These are phyloP conservation scores for Intellagama lesueurii DNA, from an alignment of 2,797 vertebrate genomes.

Conservation along the genomic window DNA sequence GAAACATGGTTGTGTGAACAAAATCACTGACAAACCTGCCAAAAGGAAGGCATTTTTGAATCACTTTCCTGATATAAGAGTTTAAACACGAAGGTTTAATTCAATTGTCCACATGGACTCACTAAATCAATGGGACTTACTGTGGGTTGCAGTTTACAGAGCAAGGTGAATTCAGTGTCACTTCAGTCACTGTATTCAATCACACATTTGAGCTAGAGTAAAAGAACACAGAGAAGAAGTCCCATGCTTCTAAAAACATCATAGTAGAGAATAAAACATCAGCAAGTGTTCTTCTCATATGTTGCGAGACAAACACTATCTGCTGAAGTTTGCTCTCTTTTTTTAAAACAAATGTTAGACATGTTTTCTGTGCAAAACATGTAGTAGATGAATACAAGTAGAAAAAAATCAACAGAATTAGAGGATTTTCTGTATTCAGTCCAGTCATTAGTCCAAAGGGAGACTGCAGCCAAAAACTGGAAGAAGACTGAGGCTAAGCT, in stretches of 20 bases:
- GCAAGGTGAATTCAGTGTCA: not conserved
- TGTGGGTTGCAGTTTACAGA: not conserved
- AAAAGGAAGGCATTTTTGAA: not conserved
- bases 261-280: not conserved
- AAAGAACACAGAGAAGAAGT: too few species aligned
- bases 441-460: too few species aligned
- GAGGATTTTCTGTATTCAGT: too few species aligned
- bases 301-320: not conserved
- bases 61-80: not conserved
- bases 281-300: not conserved
- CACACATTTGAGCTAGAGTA: too few species aligned
- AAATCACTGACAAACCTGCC: not conserved
- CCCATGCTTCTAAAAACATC: not conserved
- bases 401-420: too few species aligned
- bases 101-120: too few species aligned
- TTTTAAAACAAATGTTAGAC: not conserved
- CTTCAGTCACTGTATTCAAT: not conserved
- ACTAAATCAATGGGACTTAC: not conserved
- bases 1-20: not conserved
- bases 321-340: not conserved
- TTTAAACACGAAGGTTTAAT: too few species aligned
- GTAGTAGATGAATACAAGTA: not conserved
- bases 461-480: too few species aligned
- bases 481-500: too few species aligned
- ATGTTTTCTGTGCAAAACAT: not conserved